Evolutionary conservation across 2,888 invertebrate species (phyloP), one percentile per base, ranked within the genome.

Genomic region (Mesorhabditis spiculigera): DNA sequence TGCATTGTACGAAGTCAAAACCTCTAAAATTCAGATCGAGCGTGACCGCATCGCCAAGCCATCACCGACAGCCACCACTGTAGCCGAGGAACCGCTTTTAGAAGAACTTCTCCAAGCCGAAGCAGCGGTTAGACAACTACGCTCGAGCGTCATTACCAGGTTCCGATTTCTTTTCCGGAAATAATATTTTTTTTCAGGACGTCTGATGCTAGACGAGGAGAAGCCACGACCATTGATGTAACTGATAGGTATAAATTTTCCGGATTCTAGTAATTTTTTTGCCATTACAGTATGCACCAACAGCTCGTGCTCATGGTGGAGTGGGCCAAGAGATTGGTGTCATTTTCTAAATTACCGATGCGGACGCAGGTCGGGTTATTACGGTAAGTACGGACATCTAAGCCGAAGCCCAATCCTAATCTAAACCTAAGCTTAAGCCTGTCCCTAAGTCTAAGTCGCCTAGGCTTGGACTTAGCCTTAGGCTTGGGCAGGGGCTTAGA

Each of bases 321-420:
- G 86, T 98, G 97, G 94, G 96, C 96, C 69, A 94, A 95, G 85
- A 91, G 93, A 86, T 92, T 97, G 87, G 96, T 96, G 41, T 95
- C 96, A 87, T 98, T 98, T 88, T 91, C 91, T 41, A 93, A 93
- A 81, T 89, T 98, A 81, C 93, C 93, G 74, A 88, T 93, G 69
- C 92, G 93, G 70, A 96, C 97, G 88, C 96, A 97, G 89, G 92
- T 93, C 87, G 78, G 78, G 13, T 71, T 88, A 3, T 70, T 83
- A 10, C 68, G 81, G 72, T 74, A 8, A 13, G 4, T 16, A 50
- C 58, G 8, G 10, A 3, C n/a, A n/a, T n/a, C n/a, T n/a, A n/a
- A n/a, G n/a, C n/a, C n/a, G n/a, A n/a, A n/a, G n/a, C n/a, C n/a
- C n/a, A n/a, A n/a, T n/a, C n/a, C n/a, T n/a, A n/a, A n/a, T n/a